Evolutionary conservation across 2,113 vertebrate species (phyloP).

Genomic region (Tricholaema leucomelas): DNA sequence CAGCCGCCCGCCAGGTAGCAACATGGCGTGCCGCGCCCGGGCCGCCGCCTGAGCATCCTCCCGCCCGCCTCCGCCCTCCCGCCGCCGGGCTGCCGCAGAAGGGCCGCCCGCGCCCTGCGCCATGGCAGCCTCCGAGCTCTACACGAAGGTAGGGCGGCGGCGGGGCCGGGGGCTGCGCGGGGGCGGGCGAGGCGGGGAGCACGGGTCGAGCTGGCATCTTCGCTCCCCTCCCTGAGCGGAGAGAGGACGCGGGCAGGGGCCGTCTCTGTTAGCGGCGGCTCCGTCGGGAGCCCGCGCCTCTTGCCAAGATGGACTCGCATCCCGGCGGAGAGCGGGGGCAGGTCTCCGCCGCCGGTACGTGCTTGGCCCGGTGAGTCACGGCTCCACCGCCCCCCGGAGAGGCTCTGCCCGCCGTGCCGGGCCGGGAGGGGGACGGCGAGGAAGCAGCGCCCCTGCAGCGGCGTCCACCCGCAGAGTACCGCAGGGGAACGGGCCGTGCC

Average conservation of each 20-base stretch:
- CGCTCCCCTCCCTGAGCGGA: neutral
- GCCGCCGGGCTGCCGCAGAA: neutral
- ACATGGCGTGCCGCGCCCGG: slow-evolving; percentile 67
- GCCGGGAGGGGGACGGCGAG: neutral
- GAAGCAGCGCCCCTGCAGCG: neutral
- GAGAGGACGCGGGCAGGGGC: neutral
- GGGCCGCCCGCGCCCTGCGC: slow-evolving; percentile 8
- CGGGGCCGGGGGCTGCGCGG: neutral
- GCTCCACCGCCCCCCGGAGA: neutral
- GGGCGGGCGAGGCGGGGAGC: neutral
- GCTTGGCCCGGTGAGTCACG: neutral
- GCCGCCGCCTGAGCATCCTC: neutral
- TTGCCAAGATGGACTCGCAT: neutral
- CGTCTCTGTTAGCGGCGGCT: too few species aligned
- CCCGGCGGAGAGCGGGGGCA: neutral
- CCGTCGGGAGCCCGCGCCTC: neutral
- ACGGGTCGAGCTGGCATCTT: neutral
- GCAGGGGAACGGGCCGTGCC: neutral
- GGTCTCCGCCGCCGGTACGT: neutral
- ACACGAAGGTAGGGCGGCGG: slow-evolving; percentile 82
- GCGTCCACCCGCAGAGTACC: neutral
- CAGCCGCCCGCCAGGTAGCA: slow-evolving; percentile 45
- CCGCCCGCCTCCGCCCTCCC: neutral
- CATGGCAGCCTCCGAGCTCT: slow-evolving; percentile 89
- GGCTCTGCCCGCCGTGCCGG: neutral